phyloP scores from a whole-genome alignment of 2,797 vertebrate genomes.

The Macropodus opercularis region DNA sequence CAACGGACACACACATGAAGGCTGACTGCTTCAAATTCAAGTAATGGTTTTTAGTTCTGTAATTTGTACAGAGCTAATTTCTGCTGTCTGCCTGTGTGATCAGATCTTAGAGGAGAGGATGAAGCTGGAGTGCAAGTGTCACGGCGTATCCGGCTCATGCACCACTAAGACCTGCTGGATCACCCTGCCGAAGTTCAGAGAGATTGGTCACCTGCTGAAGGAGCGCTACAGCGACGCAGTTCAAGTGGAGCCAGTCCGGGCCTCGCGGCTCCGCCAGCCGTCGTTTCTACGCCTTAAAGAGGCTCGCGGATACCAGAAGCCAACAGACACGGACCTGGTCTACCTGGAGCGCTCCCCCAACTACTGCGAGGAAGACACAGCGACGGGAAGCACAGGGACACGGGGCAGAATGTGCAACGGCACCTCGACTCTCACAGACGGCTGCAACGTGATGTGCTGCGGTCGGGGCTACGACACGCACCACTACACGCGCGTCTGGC shows the following conservation, averaged over 20 bases:
- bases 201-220: constrained; percentile 94
- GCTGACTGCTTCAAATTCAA: constrained; percentile 20
- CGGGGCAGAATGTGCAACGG: constrained; percentile 95
- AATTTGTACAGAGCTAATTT: constrained; percentile 11
- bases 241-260: constrained; percentile 94
- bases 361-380: constrained; percentile 97
- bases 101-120: constrained; percentile 95
- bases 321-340: constrained; percentile 94
- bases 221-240: constrained; percentile 93
- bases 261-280: constrained; percentile 93
- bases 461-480: constrained; percentile 96
- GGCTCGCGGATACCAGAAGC: constrained; percentile 94
- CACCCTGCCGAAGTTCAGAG: constrained; percentile 94
- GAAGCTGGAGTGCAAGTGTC: constrained; percentile 98
- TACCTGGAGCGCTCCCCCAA: constrained; percentile 98
- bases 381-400: constrained; percentile 93
- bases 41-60: not conserved
- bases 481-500: constrained; percentile 97
- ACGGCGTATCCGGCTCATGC: constrained; percentile 96
- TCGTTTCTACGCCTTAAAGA: constrained; percentile 97
- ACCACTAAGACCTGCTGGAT: constrained; percentile 99
- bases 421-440: constrained; percentile 88
- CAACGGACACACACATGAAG: constrained; percentile 26
- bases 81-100: constrained; percentile 27
- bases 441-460: constrained; percentile 96